Percentiles rank a stretch among this genome's conserved stretches.
phyloP scores from a whole-genome alignment of 2,797 vertebrate genomes.

The Enteromius trimaculatus region DNA sequence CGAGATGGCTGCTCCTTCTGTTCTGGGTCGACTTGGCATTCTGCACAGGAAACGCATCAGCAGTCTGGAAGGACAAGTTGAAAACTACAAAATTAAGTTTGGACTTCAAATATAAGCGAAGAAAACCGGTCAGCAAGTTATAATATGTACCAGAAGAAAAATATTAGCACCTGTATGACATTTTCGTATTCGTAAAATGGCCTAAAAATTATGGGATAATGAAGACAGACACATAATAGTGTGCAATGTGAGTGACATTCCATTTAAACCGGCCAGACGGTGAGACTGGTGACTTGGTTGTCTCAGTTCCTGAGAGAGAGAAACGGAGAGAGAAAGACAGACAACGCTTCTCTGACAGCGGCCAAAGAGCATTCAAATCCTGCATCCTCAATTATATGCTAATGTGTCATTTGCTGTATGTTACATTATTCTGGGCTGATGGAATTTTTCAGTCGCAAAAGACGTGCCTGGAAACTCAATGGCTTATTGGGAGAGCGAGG shows the following conservation, averaged over 20 bases:
- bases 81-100: conserved; percentile 20
- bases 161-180: background rate
- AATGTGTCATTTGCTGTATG: conserved; percentile 67
- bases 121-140: background rate
- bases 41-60: conserved; percentile 61
- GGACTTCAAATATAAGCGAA: background rate
- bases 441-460: conserved; percentile 65
- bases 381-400: conserved; percentile 66
- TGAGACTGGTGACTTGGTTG: conserved; percentile 50
- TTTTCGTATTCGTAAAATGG: background rate
- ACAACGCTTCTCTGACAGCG: conserved; percentile 50
- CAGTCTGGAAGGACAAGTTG: conserved; percentile 59
- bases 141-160: background rate
- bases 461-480: conserved; percentile 66
- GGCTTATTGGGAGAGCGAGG: conserved; percentile 33
- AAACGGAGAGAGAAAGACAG: conserved; percentile 19
- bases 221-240: conserved; percentile 26
- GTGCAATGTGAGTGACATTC: conserved; percentile 52
- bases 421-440: conserved; percentile 67
- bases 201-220: background rate
- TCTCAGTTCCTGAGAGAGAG: conserved; percentile 26
- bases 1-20: conserved; percentile 53
- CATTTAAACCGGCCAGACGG: conserved; percentile 55
- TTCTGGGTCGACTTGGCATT: conserved; percentile 53
- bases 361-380: conserved; percentile 61